Evolutionary conservation across 2,113 vertebrate species (phyloP).

Genomic region (Alligator sinensis): DNA sequence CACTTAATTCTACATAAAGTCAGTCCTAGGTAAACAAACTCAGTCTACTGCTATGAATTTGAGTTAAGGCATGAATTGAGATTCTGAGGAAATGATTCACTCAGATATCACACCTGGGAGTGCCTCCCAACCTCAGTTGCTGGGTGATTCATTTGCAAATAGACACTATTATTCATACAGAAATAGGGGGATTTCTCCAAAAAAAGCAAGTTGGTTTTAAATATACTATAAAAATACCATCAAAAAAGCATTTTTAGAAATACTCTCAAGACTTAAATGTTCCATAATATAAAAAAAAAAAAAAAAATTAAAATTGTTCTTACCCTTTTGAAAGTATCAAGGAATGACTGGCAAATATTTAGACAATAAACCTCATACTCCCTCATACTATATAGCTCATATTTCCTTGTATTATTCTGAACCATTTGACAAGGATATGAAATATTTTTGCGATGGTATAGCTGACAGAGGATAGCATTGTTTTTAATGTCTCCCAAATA

Average conservation of each 20-base stretch:
- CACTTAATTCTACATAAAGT: background rate
- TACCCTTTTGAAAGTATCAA: background rate
- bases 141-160: constrained; percentile 45
- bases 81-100: constrained; percentile 56
- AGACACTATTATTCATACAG: constrained; percentile 34
- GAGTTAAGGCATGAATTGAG: background rate
- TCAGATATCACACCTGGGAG: background rate
- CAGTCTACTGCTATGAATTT: background rate
- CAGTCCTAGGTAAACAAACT: background rate
- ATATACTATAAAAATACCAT: background rate
- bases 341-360: background rate
- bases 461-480: no score
- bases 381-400: background rate
- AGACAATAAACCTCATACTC: background rate
- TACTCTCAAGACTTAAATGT: background rate
- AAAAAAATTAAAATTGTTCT: background rate
- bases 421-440: background rate
- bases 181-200: background rate
- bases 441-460: background rate
- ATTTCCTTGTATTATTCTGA: no score
- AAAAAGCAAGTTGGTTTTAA: background rate
- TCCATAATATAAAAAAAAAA: background rate
- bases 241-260: background rate
- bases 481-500: background rate
- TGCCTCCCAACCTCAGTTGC: constrained; percentile 35